These are phyloP conservation scores for Strigamia transsilvanica DNA, from an alignment of 2,888 invertebrate genomes.

Conservation along the genomic window DNA sequence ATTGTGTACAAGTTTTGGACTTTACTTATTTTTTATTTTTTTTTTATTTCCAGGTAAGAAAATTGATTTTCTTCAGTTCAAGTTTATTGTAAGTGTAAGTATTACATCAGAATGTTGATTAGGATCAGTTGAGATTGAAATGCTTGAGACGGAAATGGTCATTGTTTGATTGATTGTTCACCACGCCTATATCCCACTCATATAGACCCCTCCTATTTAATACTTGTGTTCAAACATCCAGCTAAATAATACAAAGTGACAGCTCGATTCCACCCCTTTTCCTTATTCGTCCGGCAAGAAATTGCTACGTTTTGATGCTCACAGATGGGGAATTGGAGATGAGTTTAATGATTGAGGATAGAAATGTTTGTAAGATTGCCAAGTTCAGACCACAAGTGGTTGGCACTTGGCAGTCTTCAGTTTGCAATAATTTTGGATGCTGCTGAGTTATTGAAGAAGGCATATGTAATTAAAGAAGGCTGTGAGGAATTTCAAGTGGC, in stretches of 20 bases:
- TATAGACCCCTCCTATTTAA: slow-evolving; percentile 34
- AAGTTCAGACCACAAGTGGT: not conserved
- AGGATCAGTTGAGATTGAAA: not conserved
- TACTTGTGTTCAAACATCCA: slow-evolving; percentile 34
- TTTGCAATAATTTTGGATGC: not conserved
- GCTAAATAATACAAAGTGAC: slow-evolving; percentile 36
- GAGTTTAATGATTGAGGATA: not conserved
- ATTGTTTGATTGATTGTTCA: slow-evolving; percentile 28
- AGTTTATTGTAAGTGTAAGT: not conserved
- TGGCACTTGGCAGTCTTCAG: not conserved
- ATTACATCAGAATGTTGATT: not conserved
- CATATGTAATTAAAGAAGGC: not conserved
- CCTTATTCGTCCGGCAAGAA: slow-evolving; percentile 13
- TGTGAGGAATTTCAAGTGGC: no score
- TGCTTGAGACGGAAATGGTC: slow-evolving; percentile 4
- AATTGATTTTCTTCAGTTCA: not conserved
- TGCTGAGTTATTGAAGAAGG: not conserved
- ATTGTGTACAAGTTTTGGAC: no score
- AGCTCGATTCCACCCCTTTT: slow-evolving; percentile 18
- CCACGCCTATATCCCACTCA: slow-evolving; percentile 35
- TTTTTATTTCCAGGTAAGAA: slow-evolving; percentile 28
- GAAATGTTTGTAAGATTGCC: not conserved
- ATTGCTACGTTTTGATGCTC: not conserved
- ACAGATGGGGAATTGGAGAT: not conserved
- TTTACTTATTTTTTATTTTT: not conserved